Percentiles rank a stretch among this genome's conserved stretches.
phyloP scores from a whole-genome alignment of 2,888 invertebrate species.

The Erebia epiphron region DNA sequence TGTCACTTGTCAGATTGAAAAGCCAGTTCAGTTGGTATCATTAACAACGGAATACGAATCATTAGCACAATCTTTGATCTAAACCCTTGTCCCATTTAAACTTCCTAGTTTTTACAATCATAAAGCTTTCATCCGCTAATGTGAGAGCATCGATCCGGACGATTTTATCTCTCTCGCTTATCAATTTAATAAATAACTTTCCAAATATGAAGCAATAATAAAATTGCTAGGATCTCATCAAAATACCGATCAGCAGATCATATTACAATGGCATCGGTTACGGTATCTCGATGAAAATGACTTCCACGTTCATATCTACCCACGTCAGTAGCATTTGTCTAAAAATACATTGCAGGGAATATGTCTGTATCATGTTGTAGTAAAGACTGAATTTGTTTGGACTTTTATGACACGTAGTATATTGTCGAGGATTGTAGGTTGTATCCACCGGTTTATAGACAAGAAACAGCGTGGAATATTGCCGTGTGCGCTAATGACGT shows the following conservation, averaged over 20 bases:
- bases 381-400: slow-evolving; percentile 24
- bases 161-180: slow-evolving; percentile 46
- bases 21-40: slow-evolving; percentile 31
- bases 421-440: slow-evolving; percentile 34
- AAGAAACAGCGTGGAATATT: slow-evolving; percentile 82
- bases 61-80: slow-evolving; percentile 45
- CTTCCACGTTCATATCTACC: slow-evolving; percentile 43
- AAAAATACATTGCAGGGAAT: slow-evolving; percentile 30
- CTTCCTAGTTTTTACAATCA: slow-evolving; percentile 40
- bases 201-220: slow-evolving; percentile 56
- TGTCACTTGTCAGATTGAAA: slow-evolving; percentile 29
- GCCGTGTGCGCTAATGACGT: slow-evolving; percentile 78
- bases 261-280: slow-evolving; percentile 60
- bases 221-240: slow-evolving; percentile 62
- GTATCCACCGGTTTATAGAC: slow-evolving; percentile 52
- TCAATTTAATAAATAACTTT: slow-evolving; percentile 50
- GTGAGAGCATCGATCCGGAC: slow-evolving; percentile 38
- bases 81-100: slow-evolving; percentile 35
- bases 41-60: slow-evolving; percentile 39
- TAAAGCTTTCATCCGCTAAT: slow-evolving; percentile 42
- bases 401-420: slow-evolving; percentile 18
- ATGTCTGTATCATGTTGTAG: background rate
- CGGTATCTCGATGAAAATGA: slow-evolving; percentile 59
- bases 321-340: slow-evolving; percentile 10
- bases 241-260: slow-evolving; percentile 71